A percentile compares a stretch with the other conserved stretches of the same genome.
These are phyloP conservation scores for Sylvicola cinctus DNA, from an alignment of 2,888 invertebrate genomes.

Conservation along the genomic window DNA sequence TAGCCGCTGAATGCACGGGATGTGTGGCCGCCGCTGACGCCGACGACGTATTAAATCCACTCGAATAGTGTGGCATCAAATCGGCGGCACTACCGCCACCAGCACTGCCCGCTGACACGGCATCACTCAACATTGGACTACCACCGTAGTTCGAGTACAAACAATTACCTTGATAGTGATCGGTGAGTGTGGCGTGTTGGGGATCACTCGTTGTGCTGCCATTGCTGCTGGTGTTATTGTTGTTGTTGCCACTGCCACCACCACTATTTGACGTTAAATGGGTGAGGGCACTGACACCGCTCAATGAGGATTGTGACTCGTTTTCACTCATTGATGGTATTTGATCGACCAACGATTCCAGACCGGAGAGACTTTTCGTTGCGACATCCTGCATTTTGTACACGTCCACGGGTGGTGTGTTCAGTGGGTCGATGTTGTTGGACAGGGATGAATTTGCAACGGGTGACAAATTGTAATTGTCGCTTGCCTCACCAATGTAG, in stretches of 20 bases:
- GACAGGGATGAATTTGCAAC: conserved; percentile 5
- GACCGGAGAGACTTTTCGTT: conserved; percentile 67
- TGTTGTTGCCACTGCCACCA: not conserved
- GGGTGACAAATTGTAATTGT: conserved; percentile 11
- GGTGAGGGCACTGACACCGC: conserved; percentile 8
- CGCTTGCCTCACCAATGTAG: not conserved
- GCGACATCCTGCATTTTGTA: conserved; percentile 36
- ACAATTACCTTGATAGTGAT: conserved; percentile 5
- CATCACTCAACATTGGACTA: conserved; percentile 2
- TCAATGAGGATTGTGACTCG: conserved; percentile 11
- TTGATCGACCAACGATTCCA: conserved; percentile 79
- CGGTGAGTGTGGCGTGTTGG: not conserved
- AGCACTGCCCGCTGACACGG: conserved; percentile 30
- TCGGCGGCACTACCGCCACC: too few species aligned
- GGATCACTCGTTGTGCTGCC: not conserved
- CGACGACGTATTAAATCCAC: conserved; percentile 8
- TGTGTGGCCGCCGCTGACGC: conserved; percentile 1
- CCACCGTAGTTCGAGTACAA: conserved; percentile 4
- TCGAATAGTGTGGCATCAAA: conserved; percentile 20
- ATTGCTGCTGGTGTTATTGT: conserved; percentile 5
- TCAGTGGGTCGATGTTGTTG: conserved; percentile 2
- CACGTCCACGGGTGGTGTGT: not conserved
- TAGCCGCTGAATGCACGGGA: not conserved
- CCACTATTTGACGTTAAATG: conserved; percentile 5
- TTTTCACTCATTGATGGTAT: conserved; percentile 73